A percentile compares a stretch with the other conserved stretches of the same genome.
phyloP scores from a whole-genome alignment of 1,140 invertebrate species.

The Harpegnathos saltator region DNA sequence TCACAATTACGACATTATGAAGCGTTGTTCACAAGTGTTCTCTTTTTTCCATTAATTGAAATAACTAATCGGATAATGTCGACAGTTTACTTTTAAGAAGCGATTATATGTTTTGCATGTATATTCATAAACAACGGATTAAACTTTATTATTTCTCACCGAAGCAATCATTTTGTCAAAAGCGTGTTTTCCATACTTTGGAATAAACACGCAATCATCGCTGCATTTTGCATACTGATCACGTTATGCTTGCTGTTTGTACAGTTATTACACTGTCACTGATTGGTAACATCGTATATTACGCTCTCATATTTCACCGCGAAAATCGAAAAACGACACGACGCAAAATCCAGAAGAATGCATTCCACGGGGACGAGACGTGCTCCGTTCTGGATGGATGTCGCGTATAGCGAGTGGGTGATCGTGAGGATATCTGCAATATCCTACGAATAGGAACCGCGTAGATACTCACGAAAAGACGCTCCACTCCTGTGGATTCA shows the following conservation, averaged over 20 bases:
- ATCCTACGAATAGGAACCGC: constrained; percentile 36
- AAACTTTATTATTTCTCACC: not conserved
- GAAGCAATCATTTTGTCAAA: not conserved
- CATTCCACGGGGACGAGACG: constrained; percentile 6
- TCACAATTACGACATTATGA: constrained; percentile 10
- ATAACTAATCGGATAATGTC: not conserved
- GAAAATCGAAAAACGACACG: not conserved
- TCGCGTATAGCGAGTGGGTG: constrained; percentile 9
- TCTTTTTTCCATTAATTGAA: not conserved
- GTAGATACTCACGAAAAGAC: constrained; percentile 9
- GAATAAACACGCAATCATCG: not conserved
- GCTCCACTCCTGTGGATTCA: not conserved
- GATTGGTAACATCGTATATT: not conserved
- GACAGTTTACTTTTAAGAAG: not conserved
- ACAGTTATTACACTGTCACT: not conserved
- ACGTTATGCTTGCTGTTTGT: not conserved
- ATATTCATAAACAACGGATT: not conserved
- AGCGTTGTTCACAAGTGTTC: not conserved
- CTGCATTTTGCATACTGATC: not conserved
- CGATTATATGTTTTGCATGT: not conserved
- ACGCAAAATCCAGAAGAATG: not conserved
- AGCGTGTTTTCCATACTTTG: not conserved
- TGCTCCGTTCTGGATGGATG: not conserved
- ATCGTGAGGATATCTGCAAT: constrained; percentile 44
- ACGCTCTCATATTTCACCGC: not conserved